These are phyloP conservation scores for Tragelaphus strepsiceros DNA, from an alignment of 2,113 vertebrate genomes.

Conservation along the genomic window DNA sequence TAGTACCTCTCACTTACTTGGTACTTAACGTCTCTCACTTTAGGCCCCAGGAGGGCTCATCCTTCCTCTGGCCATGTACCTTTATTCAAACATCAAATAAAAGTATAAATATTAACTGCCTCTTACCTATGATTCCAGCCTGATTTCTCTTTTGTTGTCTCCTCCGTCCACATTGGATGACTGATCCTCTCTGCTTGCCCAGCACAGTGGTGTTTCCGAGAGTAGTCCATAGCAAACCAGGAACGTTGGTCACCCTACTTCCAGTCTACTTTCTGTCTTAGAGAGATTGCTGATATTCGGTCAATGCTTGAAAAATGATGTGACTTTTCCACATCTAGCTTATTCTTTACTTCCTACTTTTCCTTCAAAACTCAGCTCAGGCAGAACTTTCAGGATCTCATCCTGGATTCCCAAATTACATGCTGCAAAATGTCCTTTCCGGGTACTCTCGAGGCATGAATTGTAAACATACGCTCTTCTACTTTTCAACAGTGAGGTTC, in stretches of 20 bases:
- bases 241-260: neutral
- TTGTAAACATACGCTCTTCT: neutral
- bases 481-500: neutral
- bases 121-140: neutral
- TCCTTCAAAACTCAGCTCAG: neutral
- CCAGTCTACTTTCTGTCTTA: accelerated
- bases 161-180: neutral
- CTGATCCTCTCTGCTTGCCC: neutral
- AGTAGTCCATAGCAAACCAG: neutral
- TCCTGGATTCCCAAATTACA: neutral
- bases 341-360: neutral
- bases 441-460: neutral
- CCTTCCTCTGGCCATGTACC: neutral
- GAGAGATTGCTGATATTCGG: neutral
- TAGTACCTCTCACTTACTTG: neutral
- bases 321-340: neutral
- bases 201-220: neutral
- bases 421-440: neutral
- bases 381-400: neutral
- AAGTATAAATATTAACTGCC: neutral
- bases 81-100: neutral
- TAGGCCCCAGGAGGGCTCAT: neutral
- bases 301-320: neutral
- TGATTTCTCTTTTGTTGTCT: neutral
- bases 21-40: neutral